A percentile compares a stretch with the other conserved stretches of the same genome.
Evolutionary conservation across 2,113 vertebrate species (phyloP).

Genomic region (Aegithalos caudatus): DNA sequence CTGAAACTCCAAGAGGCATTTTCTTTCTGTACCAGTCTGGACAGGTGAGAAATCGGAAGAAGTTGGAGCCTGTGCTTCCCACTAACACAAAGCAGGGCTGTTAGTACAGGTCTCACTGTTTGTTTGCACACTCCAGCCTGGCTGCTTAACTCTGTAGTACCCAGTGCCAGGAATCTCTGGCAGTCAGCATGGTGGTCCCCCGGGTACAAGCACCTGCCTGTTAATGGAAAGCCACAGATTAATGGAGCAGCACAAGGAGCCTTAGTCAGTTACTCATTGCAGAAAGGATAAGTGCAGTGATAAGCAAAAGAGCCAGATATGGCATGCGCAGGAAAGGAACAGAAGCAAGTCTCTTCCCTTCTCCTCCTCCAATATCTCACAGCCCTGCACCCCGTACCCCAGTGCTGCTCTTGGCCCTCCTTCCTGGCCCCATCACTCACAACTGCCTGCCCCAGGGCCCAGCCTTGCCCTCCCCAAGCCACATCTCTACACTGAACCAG

Average conservation of each 20-base stretch:
- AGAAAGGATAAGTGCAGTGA: slow-evolving; percentile 12
- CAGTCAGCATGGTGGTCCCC: slow-evolving; percentile 45
- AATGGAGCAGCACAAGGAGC: slow-evolving; percentile 49
- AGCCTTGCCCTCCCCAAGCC: not conserved
- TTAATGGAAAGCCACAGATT: slow-evolving; percentile 58
- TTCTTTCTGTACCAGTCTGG: slow-evolving; percentile 64
- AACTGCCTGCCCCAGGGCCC: not conserved
- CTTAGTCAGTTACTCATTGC: slow-evolving; percentile 34
- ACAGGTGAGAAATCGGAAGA: slow-evolving; percentile 71
- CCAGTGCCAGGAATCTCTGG: slow-evolving; percentile 37
- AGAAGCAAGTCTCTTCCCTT: not conserved
- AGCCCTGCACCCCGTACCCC: not conserved
- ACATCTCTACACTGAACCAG: not conserved
- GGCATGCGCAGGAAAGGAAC: not conserved
- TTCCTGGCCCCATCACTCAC: not conserved
- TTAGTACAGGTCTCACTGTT: slow-evolving; percentile 36
- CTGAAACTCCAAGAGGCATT: slow-evolving; percentile 51
- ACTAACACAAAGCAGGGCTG: slow-evolving; percentile 60
- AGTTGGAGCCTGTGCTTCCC: slow-evolving; percentile 58
- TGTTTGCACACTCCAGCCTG: slow-evolving; percentile 41
- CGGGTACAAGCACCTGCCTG: slow-evolving; percentile 61
- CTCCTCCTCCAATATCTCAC: not conserved
- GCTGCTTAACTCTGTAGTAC: slow-evolving; percentile 33
- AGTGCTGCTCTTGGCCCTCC: not conserved
- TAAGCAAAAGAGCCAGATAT: not conserved